A percentile compares a stretch with the other conserved stretches of the same genome.
Conservation (phyloP, 2,113 vertebrate species). For the Corydoras sp. region DNA sequence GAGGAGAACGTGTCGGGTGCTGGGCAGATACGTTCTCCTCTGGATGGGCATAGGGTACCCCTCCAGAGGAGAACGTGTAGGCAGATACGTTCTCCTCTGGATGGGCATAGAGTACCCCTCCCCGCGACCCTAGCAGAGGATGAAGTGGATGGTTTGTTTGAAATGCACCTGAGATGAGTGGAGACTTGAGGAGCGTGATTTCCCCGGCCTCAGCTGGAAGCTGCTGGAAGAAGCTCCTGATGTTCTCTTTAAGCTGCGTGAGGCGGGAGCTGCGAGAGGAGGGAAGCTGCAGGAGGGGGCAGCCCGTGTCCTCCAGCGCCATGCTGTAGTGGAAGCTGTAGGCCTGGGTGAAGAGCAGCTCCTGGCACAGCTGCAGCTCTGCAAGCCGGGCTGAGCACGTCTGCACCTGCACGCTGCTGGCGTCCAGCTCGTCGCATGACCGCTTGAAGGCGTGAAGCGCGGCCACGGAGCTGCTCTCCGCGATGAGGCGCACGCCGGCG, state of each 20-base stretch:
- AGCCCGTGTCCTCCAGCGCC: constrained; percentile 41
- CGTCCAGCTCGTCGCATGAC: constrained; percentile 68
- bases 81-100: no score
- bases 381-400: constrained; percentile 59
- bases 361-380: constrained; percentile 63
- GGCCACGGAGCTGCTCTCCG: constrained; percentile 55
- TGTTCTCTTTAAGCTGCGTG: constrained; percentile 54
- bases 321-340: constrained; percentile 74
- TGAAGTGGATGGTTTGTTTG: background rate
- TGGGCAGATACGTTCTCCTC: no score
- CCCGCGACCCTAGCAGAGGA: background rate
- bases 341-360: constrained; percentile 74
- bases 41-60: no score
- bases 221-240: constrained; percentile 67
- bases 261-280: constrained; percentile 46
- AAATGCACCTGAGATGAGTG: constrained; percentile 77
- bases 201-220: constrained; percentile 73
- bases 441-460: constrained; percentile 74
- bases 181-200: constrained; percentile 69
- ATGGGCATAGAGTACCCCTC: no score
- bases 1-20: no score
- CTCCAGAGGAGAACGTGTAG: no score
- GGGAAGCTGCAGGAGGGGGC: constrained; percentile 28
- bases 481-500: constrained; percentile 57
- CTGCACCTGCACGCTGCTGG: constrained; percentile 65